A percentile compares a stretch with the other conserved stretches of the same genome.
phyloP scores from a whole-genome alignment of 1,140 invertebrate genomes.

The Chironomus tepperi region DNA sequence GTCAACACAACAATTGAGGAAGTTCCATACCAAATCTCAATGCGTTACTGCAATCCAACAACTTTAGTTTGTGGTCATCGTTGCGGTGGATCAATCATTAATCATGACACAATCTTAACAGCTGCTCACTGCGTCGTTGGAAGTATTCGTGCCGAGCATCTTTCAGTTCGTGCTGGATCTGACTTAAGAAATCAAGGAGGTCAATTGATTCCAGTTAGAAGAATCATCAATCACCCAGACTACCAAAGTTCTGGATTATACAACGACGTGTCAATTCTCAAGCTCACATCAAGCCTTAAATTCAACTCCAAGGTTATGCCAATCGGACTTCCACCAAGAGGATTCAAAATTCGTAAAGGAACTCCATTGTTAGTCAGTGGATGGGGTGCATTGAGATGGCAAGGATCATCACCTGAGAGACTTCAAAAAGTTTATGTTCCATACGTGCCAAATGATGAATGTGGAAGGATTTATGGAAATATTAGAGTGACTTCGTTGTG shows the following conservation, averaged over 20 bases:
- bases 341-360: background rate
- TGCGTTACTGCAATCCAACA: constrained; percentile 34
- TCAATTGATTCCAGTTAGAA: background rate
- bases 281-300: constrained; percentile 27
- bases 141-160: constrained; percentile 28
- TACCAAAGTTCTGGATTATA: constrained; percentile 66
- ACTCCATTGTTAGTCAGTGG: constrained; percentile 16
- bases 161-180: constrained; percentile 32
- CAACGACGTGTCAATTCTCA: constrained; percentile 72
- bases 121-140: constrained; percentile 49
- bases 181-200: background rate
- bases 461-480: constrained; percentile 23
- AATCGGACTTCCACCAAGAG: background rate
- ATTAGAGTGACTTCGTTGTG: background rate
- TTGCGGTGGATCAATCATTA: constrained; percentile 38
- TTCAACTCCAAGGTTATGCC: background rate
- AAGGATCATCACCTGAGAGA: constrained; percentile 19
- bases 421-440: constrained; percentile 27
- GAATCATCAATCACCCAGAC: background rate
- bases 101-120: constrained; percentile 44
- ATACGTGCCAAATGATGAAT: constrained; percentile 24
- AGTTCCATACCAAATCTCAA: constrained; percentile 46
- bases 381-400: constrained; percentile 26
- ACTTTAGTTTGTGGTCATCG: background rate
- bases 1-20: constrained; percentile 40